Conservation (phyloP, 2,113 vertebrate genomes). For the Xiphophorus maculatus region DNA sequence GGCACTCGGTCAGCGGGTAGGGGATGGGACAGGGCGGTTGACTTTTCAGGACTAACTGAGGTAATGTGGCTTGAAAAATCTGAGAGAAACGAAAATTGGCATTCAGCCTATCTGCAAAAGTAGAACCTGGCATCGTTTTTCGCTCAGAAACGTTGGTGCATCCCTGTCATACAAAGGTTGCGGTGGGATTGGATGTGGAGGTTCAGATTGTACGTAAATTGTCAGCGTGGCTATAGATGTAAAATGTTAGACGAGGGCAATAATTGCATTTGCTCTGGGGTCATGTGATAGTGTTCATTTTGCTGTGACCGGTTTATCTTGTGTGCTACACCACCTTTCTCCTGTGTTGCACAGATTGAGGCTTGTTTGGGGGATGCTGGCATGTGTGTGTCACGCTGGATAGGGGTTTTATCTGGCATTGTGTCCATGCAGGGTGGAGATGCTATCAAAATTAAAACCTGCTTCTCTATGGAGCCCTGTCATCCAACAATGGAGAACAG, state of each 20-base stretch:
- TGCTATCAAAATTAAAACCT: slow-evolving; percentile 76
- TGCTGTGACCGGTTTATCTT: slow-evolving; percentile 63
- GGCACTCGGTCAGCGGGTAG: slow-evolving; percentile 66
- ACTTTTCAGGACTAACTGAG: slow-evolving; percentile 52
- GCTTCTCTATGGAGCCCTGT: slow-evolving; percentile 75
- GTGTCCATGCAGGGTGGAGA: slow-evolving; percentile 73
- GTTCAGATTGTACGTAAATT: slow-evolving; percentile 31
- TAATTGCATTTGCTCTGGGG: slow-evolving; percentile 59
- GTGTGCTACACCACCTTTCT: slow-evolving; percentile 61
- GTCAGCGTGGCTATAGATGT: slow-evolving; percentile 24
- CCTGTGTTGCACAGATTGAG: slow-evolving; percentile 67
- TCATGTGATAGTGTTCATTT: slow-evolving; percentile 56
- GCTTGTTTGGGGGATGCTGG: slow-evolving; percentile 69
- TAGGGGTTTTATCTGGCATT: slow-evolving; percentile 73
- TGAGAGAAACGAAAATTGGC: slow-evolving; percentile 33
- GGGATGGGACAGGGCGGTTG: slow-evolving; percentile 52
- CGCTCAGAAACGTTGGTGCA: slow-evolving; percentile 31
- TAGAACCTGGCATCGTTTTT: slow-evolving; percentile 47
- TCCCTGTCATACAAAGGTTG: slow-evolving; percentile 28
- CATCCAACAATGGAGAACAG: slow-evolving; percentile 76
- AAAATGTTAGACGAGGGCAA: slow-evolving; percentile 19
- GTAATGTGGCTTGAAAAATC: slow-evolving; percentile 55
- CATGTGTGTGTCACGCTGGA: slow-evolving; percentile 70
- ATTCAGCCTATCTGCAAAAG: slow-evolving; percentile 34
- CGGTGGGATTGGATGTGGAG: slow-evolving; percentile 25